These are phyloP conservation scores for Copidosoma floridanum DNA, from an alignment of 1,140 invertebrate genomes.

Conservation along the genomic window DNA sequence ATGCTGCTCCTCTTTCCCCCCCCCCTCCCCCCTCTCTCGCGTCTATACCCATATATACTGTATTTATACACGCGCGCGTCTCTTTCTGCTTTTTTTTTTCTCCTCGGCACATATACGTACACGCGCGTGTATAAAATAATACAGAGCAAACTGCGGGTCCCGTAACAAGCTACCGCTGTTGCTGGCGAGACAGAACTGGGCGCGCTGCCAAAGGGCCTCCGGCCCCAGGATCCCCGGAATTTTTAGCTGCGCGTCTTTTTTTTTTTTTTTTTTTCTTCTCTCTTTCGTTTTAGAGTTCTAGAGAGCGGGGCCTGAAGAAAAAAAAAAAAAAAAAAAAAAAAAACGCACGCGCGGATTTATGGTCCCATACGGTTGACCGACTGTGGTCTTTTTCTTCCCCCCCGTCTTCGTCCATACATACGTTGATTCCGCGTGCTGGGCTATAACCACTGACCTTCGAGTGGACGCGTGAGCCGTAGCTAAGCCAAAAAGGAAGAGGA, in stretches of 20 bases:
- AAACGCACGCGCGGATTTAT: slow-evolving; percentile 51
- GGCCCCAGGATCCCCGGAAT: slow-evolving; percentile 39
- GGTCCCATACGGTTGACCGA: slow-evolving; percentile 52
- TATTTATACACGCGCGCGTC: too few relatives aligned
- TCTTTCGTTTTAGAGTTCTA: too few relatives aligned
- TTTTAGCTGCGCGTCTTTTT: slow-evolving; percentile 42
- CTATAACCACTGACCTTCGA: slow-evolving; percentile 48
- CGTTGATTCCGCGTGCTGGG: slow-evolving; percentile 40
- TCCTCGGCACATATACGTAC: neutral
- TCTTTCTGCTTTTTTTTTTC: slow-evolving; percentile 11
- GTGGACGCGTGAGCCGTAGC: slow-evolving; percentile 12
- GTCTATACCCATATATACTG: too few relatives aligned
- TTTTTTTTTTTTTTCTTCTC: slow-evolving; percentile 43
- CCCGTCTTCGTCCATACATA: slow-evolving; percentile 20
- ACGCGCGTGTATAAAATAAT: neutral
- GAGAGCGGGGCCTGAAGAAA: too few relatives aligned
- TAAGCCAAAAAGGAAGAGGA: slow-evolving; percentile 6
- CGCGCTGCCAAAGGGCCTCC: too few relatives aligned
- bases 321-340: too few relatives aligned
- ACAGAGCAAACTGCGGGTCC: slow-evolving; percentile 9
- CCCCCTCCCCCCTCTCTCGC: neutral
- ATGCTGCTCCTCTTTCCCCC: slow-evolving; percentile 28
- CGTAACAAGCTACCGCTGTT: slow-evolving; percentile 41
- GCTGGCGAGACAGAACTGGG: too few relatives aligned
- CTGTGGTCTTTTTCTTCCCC: slow-evolving; percentile 48